A percentile compares a stretch with the other conserved stretches of the same genome.
These are phyloP conservation scores for Machimus rusticus DNA, from an alignment of 2,888 invertebrate genomes.

Conservation along the genomic window DNA sequence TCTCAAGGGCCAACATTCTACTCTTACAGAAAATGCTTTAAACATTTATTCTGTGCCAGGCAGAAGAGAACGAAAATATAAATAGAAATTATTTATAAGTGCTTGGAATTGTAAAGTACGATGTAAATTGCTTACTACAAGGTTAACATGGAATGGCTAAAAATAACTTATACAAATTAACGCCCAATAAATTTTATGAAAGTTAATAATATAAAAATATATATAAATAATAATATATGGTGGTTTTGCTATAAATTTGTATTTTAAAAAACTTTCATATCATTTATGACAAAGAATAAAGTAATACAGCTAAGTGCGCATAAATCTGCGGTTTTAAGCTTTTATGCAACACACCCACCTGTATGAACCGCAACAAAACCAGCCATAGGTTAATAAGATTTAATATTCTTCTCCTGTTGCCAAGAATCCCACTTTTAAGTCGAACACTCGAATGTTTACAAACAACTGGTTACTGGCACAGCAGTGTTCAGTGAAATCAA, in stretches of 20 bases:
- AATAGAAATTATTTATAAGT: background rate
- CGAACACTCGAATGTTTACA: background rate
- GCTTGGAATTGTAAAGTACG: background rate
- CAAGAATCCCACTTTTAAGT: background rate
- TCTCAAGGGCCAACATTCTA: background rate
- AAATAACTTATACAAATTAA: background rate
- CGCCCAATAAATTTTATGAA: too few species aligned
- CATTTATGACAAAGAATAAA: too few species aligned
- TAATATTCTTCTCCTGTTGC: background rate
- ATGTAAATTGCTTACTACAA: background rate
- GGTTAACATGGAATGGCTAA: background rate
- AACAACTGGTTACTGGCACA: background rate
- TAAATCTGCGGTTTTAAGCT: background rate
- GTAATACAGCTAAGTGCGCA: background rate
- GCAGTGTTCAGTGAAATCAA: background rate
- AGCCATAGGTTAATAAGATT: conserved; percentile 53
- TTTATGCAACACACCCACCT: conserved; percentile 63
- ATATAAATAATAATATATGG: background rate
- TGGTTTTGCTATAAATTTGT: too few species aligned
- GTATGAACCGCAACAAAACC: conserved; percentile 81
- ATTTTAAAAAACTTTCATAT: background rate
- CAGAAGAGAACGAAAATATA: background rate
- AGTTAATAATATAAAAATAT: too few species aligned
- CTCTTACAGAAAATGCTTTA: background rate
- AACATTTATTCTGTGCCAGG: background rate